Evolutionary conservation across 2,888 invertebrate genomes (phyloP).

Genomic region (Drosophila diplacantha): DNA sequence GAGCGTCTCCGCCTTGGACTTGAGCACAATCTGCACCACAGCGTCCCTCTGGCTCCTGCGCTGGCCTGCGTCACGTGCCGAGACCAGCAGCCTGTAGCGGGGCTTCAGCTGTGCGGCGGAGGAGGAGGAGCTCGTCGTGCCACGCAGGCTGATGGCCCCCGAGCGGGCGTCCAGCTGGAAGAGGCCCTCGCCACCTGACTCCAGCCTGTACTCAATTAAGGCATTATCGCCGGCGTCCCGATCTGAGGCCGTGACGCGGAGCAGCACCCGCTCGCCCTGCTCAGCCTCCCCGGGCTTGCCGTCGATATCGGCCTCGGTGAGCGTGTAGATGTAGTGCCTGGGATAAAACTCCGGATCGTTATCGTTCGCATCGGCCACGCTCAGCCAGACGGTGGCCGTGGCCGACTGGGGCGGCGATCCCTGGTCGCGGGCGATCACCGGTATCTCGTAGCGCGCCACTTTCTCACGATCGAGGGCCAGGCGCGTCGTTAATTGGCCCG

Average conservation of each 20-base stretch:
- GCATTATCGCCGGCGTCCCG: slow-evolving; percentile 90
- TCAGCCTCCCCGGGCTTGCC: slow-evolving; percentile 3
- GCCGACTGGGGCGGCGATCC: slow-evolving; percentile 92
- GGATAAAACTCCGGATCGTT: slow-evolving; percentile 96
- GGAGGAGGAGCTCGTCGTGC: slow-evolving; percentile 45
- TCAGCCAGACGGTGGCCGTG: slow-evolving; percentile 89
- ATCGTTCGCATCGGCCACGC: slow-evolving; percentile 92
- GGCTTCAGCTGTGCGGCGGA: slow-evolving; percentile 80
- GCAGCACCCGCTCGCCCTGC: slow-evolving; percentile 74
- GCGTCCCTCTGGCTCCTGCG: slow-evolving; percentile 86
- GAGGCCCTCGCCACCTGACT: slow-evolving; percentile 87
- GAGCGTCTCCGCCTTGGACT: slow-evolving; percentile 84
- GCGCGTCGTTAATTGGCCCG: slow-evolving; percentile 89
- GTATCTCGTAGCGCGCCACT: slow-evolving; percentile 87
- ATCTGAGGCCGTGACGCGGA: slow-evolving; percentile 90
- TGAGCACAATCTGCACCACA: slow-evolving; percentile 87
- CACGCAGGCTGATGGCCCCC: slow-evolving; percentile 85
- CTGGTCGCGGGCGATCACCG: slow-evolving; percentile 93
- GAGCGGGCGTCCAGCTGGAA: slow-evolving; percentile 89
- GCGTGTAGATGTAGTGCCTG: slow-evolving; percentile 87
- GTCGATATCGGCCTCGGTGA: slow-evolving; percentile 80
- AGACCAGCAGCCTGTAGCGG: slow-evolving; percentile 85
- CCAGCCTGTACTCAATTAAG: slow-evolving; percentile 86
- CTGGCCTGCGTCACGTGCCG: slow-evolving; percentile 90
- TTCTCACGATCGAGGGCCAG: slow-evolving; percentile 89